phyloP scores from a whole-genome alignment of 1,140 invertebrate species.

The Cataglyphis hispanica region DNA sequence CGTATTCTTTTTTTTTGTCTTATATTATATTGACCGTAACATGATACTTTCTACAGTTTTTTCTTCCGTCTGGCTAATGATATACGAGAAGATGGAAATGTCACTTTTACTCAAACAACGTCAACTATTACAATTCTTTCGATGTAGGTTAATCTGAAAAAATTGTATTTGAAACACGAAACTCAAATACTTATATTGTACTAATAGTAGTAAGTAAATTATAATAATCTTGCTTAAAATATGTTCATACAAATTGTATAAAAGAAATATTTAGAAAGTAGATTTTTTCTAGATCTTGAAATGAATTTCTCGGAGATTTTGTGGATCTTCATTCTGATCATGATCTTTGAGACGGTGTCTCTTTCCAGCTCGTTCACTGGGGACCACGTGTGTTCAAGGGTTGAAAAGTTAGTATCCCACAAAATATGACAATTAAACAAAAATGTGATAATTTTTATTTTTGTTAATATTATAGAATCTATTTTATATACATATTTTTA shows the following conservation, averaged over 20 bases:
- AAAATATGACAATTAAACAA: background rate
- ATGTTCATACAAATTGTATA: background rate
- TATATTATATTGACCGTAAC: slow-evolving; percentile 56
- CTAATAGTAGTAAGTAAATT: slow-evolving; percentile 6
- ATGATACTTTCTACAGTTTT: slow-evolving; percentile 55
- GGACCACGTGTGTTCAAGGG: slow-evolving; percentile 83
- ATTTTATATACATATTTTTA: background rate
- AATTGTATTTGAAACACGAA: background rate
- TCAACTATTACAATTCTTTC: background rate
- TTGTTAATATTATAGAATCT: background rate
- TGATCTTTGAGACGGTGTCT: slow-evolving; percentile 67
- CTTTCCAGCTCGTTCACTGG: slow-evolving; percentile 80
- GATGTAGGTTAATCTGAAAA: background rate
- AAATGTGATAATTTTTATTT: background rate
- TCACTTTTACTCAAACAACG: slow-evolving; percentile 2
- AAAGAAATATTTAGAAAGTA: background rate
- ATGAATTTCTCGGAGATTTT: slow-evolving; percentile 56
- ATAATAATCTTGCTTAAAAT: background rate
- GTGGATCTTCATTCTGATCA: slow-evolving; percentile 26
- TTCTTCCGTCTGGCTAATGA: slow-evolving; percentile 44
- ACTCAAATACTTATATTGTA: background rate
- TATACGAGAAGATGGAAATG: slow-evolving; percentile 38
- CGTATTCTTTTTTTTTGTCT: background rate
- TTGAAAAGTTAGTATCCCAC: slow-evolving; percentile 83
- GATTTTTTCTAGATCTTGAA: slow-evolving; percentile 42